Base-by-base conservation (phyloP, 2,797 vertebrate species). In the Trachurus trachurus region DNA sequence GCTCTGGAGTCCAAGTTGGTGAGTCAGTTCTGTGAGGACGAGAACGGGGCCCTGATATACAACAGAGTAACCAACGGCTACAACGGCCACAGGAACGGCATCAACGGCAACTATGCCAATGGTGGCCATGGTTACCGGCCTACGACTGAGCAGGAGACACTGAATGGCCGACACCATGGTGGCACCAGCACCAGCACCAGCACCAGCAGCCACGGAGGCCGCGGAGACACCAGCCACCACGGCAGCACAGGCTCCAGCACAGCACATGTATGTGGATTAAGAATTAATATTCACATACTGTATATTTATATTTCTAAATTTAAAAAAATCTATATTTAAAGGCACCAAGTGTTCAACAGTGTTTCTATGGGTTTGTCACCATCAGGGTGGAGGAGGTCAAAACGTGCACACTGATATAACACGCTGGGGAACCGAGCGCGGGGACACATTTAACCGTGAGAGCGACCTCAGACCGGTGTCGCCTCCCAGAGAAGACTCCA, bases 21-120 rank as follows among this genome's bases (percentile, higher is more conserved):
- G 56, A 97, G 96, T 81, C 96, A 97, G 75, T 97, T 98, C 90
- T 98, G 97, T 62, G 96, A 98, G 91, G 97, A 98, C 61, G 97
- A 97, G 91, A 96, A 96, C 1, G 95, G 96, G 58, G 95, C 92
- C 16, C 87, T 95, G 86, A 94, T 96, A 68, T 95, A 95, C 59
- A 97, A 96, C 83, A 92, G 60, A 21, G 74, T 96, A 21, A 94
- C 92, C 77, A 84, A 94, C 42, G 92, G 87, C 26, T 59, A 84
- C 76, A 81, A 81, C 10, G 80, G 92, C 45, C 84, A 88, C 74
- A 83, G 78, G 74, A 88, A 90, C 9, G 72, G 45, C 21, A 16
- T 63, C 57, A 89, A 86, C 1, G 91, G 87, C 31, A 87, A 87
- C 42, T 88, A 88, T 17, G 90, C 74, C 22, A 10, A 16, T 0